A percentile compares a stretch with the other conserved stretches of the same genome.
Conservation (phyloP, 2,888 invertebrate genomes). For the Chrysolina oricalcia region DNA sequence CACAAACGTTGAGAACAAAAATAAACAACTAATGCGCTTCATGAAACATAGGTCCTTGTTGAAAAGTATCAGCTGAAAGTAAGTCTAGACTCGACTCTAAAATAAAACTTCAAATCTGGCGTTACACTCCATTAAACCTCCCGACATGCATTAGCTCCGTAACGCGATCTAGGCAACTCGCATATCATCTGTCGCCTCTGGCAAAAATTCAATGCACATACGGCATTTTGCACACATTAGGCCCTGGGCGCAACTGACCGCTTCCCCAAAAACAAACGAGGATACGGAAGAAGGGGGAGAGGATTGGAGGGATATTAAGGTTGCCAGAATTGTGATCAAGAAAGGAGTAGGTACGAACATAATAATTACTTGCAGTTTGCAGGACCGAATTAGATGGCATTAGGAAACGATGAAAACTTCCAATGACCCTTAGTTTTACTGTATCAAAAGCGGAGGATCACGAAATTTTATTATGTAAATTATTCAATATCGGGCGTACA, state of each 20-base stretch:
- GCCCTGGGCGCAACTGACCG: slow-evolving; percentile 43
- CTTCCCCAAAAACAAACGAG: slow-evolving; percentile 36
- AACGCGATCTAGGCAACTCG: slow-evolving; percentile 44
- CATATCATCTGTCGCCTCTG: slow-evolving; percentile 40
- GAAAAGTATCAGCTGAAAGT: slow-evolving; percentile 7
- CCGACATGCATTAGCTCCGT: slow-evolving; percentile 42
- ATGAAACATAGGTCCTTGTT: slow-evolving; percentile 17
- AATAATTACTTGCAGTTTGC: slow-evolving; percentile 11
- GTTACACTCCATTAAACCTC: slow-evolving; percentile 24
- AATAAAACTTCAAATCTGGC: slow-evolving; percentile 14
- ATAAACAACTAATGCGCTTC: neutral
- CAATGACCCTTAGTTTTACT: no score
- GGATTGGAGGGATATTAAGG: slow-evolving; percentile 45
- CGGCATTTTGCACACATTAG: slow-evolving; percentile 36
- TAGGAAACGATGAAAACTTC: neutral
- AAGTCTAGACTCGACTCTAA: slow-evolving; percentile 1
- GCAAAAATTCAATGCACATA: slow-evolving; percentile 36
- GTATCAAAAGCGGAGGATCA: no score
- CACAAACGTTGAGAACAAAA: neutral
- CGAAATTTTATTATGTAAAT: no score
- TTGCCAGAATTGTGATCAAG: slow-evolving; percentile 38
- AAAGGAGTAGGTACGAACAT: slow-evolving; percentile 35
- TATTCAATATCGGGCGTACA: no score
- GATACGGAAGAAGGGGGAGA: slow-evolving; percentile 49
- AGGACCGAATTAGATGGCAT: neutral